Percentiles rank a stretch among this genome's conserved stretches.
Evolutionary conservation across 2,113 vertebrate genomes (phyloP).

Genomic region (Hystrix cristata): DNA sequence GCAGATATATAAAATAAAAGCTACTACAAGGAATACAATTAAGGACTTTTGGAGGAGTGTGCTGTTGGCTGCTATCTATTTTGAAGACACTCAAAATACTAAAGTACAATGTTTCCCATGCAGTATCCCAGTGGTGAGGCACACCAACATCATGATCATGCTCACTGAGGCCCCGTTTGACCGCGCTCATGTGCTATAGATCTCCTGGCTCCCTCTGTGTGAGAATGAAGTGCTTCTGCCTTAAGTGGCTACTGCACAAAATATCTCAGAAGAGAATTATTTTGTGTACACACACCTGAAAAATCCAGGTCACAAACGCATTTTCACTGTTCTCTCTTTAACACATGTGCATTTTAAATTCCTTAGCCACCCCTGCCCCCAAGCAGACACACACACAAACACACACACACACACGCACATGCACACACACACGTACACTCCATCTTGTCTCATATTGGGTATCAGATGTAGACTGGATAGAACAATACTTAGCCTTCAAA

Average conservation of each 20-base stretch:
- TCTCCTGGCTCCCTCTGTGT: neutral
- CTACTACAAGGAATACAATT: neutral
- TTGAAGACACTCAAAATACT: neutral
- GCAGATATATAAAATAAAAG: neutral
- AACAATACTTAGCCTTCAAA: neutral
- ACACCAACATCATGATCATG: neutral
- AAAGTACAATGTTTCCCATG: neutral
- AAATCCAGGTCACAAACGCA: neutral
- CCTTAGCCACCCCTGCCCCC: accelerated
- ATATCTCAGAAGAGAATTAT: neutral
- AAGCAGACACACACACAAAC: neutral
- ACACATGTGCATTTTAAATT: neutral
- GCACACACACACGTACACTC: neutral
- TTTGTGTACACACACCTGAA: neutral
- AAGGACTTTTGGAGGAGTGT: neutral
- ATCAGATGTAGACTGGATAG: neutral
- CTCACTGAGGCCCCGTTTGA: neutral
- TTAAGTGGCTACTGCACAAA: neutral
- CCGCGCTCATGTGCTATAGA: neutral
- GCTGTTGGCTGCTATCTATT: neutral
- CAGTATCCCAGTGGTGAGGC: neutral
- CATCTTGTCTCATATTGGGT: neutral
- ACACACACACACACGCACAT: neutral
- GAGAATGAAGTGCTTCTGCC: neutral
- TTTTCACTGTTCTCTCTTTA: neutral